These are phyloP conservation scores for Murina feae DNA, from an alignment of 2,113 vertebrate species.

Conservation along the genomic window DNA sequence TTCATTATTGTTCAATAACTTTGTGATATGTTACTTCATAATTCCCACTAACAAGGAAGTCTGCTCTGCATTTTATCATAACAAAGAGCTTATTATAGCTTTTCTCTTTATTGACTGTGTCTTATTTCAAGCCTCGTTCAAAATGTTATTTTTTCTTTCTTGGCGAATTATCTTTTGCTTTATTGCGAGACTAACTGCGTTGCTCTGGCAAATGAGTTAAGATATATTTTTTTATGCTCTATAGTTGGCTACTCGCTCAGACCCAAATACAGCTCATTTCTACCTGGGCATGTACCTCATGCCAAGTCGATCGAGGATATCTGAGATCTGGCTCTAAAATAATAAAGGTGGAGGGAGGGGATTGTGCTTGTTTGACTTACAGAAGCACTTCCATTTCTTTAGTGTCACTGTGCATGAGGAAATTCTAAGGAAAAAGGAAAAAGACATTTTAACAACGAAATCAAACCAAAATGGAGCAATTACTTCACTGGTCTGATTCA, in stretches of 20 bases:
- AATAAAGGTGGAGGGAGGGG: neutral
- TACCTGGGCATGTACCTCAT: neutral
- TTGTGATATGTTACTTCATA: neutral
- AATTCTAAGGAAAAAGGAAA: slow-evolving; percentile 25
- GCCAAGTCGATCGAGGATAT: neutral
- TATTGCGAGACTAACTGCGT: neutral
- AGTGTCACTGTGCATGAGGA: neutral
- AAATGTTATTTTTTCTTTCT: neutral
- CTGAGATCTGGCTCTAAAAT: neutral
- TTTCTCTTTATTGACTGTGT: neutral
- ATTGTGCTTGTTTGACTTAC: neutral
- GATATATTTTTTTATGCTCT: neutral
- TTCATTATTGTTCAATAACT: neutral
- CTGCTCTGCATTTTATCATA: neutral
- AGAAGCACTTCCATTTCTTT: neutral
- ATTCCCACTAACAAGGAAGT: neutral
- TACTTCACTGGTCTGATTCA: neutral
- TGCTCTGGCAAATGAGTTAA: neutral
- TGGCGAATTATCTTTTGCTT: neutral
- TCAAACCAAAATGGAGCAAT: neutral
- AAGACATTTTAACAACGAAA: slow-evolving; percentile 35
- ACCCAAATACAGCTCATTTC: slow-evolving; percentile 4
- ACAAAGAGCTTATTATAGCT: neutral
- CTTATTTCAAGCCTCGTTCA: neutral
- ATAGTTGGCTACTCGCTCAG: neutral